Evolutionary conservation across 1,140 invertebrate genomes (phyloP), one percentile per base, ranked within the genome.

Genomic region (Contarinia nasturtii): DNA sequence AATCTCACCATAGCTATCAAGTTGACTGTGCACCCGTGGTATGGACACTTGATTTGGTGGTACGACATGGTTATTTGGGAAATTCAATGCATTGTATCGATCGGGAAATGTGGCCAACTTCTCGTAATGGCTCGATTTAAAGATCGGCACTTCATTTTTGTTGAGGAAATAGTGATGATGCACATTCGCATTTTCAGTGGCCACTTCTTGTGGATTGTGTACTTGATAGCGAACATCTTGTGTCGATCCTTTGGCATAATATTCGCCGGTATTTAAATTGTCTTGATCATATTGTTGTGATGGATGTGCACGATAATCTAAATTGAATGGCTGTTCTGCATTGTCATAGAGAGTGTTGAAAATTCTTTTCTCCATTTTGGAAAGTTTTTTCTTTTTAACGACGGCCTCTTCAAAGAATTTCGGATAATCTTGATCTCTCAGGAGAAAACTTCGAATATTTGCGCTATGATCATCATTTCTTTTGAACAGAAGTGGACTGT

Each of bases 151-250:
- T 27, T 52, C 50, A 34, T 52, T 47, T 21, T 53, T 50, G 27
- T 54, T 51, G 20, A 64, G 57, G 54, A 63, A 66, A 50, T 63
- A 66, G 44, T 66, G 64, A 52, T 66, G 64, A 50, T 66, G 64
- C 27, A 63, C 57, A 51, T 64, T 55, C 33, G 53, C 27, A 27
- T 27, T 27, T 27, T 27, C 27, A 27, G 27, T 27, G 27, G 27
- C 40, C 19, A 20, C 18, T 5, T 17, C 18, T 44, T 14, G 42
- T 44, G 42, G 21, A 17, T 7, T 20, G 18, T 14, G 4, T 5
- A 14, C 36, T n/a, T 17, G 4, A n/a, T n/a, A 38, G 5, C 36
- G 3, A 12, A 17, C 12, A 5, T 7, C 36, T 5, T 3, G 36
- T 5, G 36, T 14, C 12, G 36, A 38, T 7, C 36, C 36, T 38